Percentiles rank a stretch among this genome's conserved stretches.
Conservation (phyloP, 1,140 invertebrate species). For the fruit fly (Drosophila melanogaster) region Release_6_plus_ISO1_MT NC_004354.4:7475001-7475500, state of each 20-base stretch:
- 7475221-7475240: conserved; percentile 77
- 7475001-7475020: conserved; percentile 13
- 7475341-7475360: conserved; percentile 35
- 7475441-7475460: conserved; percentile 10
- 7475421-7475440: conserved; percentile 6
- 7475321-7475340: background rate
- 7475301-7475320: background rate
- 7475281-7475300: conserved; percentile 1
- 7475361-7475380: conserved; percentile 71
- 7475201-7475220: conserved; percentile 77
- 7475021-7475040: conserved; percentile 20
- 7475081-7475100: conserved; percentile 26
- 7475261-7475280: conserved; percentile 16
- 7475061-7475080: conserved; percentile 44
- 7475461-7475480: background rate
- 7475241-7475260: conserved; percentile 81
- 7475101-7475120: conserved; percentile 60
- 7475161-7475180: conserved; percentile 52
- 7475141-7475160: conserved; percentile 28
- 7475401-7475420: conserved; percentile 63
- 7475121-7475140: conserved; percentile 27
- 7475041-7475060: conserved; percentile 20
- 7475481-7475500: background rate
- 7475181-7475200: conserved; percentile 47
- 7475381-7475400: conserved; percentile 79